Base-by-base conservation (phyloP, 1,140 invertebrate species). In the Euborellia annulipes region DNA sequence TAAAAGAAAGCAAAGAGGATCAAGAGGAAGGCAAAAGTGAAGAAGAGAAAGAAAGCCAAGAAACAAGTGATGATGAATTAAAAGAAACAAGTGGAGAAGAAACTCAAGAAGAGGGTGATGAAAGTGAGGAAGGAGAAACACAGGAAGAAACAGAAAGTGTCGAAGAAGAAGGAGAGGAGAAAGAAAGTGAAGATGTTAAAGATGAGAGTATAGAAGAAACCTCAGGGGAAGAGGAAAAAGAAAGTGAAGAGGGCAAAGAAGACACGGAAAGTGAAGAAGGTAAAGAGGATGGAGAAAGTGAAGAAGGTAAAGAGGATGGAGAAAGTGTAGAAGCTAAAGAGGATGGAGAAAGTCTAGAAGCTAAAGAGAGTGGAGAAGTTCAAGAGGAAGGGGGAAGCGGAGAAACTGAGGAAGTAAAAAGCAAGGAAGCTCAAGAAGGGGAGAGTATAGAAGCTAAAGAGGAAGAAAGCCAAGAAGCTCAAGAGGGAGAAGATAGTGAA, bases 101-200 rank as follows among this genome's bases (percentile, higher is more conserved):
- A 46, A 64, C 65, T 49, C 64, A 64, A 27, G 68, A 68, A 55
- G 61, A 67, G 50, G 58, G 61, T 52, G 58, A 58, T 55, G 56
- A 54, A 36, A 50, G 54, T 39, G 56, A 50, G 40, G 60, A 65
- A 27, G 1, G 41, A 9, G 11, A 9, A 18, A 9, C 18, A 2
- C 21, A 43, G 37, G 8, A 11, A 19, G 40, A 17, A 41, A 17
- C 13, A 19, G 32, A 30, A 44, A 45, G 43, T 38, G 43, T 4
- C 34, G 43, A 45, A 37, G 36, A 37, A 44, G 4, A 18, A 44
- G 6, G 8, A 41, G 36, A 38, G 32, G 21, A 18, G 17, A 2
- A 20, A 13, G 38, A 14, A 14, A 38, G 19, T 27, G 47, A 27
- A 38, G 41, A 32, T 32, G 47, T 41, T 27, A 39, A 11, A 16